Conservation (phyloP, 1,140 invertebrate genomes). For the Xylocopa sonorina region DNA sequence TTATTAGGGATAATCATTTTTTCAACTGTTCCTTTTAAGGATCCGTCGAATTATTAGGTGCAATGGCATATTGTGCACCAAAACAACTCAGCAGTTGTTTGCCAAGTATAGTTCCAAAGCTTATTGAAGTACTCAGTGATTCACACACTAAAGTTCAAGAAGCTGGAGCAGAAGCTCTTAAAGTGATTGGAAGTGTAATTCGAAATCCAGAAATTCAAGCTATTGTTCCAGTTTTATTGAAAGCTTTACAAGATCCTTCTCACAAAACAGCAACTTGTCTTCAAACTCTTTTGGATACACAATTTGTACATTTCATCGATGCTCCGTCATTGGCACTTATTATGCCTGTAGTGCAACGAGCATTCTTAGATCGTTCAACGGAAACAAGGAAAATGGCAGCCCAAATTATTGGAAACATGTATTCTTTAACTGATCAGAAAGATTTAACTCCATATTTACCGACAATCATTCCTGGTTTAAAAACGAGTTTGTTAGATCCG, state of each 20-base stretch:
- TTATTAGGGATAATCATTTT: neutral
- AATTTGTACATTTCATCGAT: conserved; percentile 99
- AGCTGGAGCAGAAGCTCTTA: conserved; percentile 96
- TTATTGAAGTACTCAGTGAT: conserved; percentile 98
- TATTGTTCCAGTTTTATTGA: conserved; percentile 94
- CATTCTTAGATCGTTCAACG: conserved; percentile 97
- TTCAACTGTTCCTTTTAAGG: conserved; percentile 81
- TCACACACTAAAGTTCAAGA: conserved; percentile 99
- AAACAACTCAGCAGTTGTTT: conserved; percentile 98
- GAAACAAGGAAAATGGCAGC: conserved; percentile 99
- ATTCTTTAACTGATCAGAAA: conserved; percentile 99
- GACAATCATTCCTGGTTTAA: conserved; percentile 97
- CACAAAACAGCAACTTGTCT: conserved; percentile 96
- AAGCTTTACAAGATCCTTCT: conserved; percentile 97
- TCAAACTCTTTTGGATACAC: conserved; percentile 96
- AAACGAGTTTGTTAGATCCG: conserved; percentile 97
- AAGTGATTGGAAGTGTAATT: conserved; percentile 98
- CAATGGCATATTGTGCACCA: conserved; percentile 99
- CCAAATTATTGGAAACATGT: conserved; percentile 99
- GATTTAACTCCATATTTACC: conserved; percentile 98
- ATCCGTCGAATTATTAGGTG: conserved; percentile 97
- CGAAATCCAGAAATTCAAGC: conserved; percentile 99
- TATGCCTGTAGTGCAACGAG: conserved; percentile 99
- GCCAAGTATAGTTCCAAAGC: conserved; percentile 98
- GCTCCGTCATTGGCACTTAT: conserved; percentile 98